phyloP scores from a whole-genome alignment of 2,113 vertebrate species.

The Alouatta palliata region DNA sequence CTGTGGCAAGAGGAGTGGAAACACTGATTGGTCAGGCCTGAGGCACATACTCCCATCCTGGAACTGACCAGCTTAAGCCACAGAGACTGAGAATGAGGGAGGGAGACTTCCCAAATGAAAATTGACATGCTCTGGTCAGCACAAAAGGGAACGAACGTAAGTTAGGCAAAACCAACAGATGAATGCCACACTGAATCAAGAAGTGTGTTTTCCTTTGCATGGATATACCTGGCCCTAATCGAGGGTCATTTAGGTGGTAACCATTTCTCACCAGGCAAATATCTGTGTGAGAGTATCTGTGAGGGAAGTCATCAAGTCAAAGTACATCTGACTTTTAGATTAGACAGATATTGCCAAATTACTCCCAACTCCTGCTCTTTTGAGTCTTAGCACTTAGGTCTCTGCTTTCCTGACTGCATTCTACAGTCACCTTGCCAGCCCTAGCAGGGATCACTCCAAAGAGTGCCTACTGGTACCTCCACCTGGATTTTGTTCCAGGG shows the following conservation, averaged over 20 bases:
- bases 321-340: too few relatives aligned
- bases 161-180: neutral
- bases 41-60: too few relatives aligned
- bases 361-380: neutral
- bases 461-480: neutral
- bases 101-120: neutral
- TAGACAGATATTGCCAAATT: fast-evolving
- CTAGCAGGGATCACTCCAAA: fast-evolving
- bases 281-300: fast-evolving
- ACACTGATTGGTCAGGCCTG: neutral
- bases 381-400: fast-evolving
- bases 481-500: neutral
- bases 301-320: neutral
- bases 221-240: neutral
- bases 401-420: neutral
- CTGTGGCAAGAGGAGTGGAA: neutral
- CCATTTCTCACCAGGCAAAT: neutral
- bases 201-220: too few relatives aligned
- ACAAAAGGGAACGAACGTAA: neutral
- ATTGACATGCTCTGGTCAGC: neutral
- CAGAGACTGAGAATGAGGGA: neutral
- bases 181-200: neutral
- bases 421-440: neutral
- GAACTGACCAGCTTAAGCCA: neutral
- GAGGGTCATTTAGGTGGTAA: fast-evolving